Evolutionary conservation across 2,797 vertebrate species (phyloP).

Genomic region (Platyrinchus mystaceus): DNA sequence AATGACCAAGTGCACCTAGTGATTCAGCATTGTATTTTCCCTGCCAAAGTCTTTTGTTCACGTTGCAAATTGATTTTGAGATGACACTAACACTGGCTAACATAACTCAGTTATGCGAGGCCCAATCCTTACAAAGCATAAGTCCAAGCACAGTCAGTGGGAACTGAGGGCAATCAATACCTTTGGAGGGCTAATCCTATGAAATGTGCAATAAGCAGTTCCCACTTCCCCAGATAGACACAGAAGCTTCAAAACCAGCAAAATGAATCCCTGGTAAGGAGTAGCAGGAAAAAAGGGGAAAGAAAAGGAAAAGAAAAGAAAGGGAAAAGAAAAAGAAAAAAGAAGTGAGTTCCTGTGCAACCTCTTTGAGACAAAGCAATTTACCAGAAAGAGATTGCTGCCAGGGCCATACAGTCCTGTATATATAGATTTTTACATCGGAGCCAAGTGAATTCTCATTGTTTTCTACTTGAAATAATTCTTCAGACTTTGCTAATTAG

Average conservation of each 20-base stretch:
- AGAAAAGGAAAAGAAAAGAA: rapidly evolving
- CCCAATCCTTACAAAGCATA: neutral
- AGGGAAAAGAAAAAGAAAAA: neutral
- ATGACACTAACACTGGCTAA: neutral
- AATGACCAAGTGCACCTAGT: neutral
- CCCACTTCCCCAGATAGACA: neutral
- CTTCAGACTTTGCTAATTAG: conserved; percentile 73
- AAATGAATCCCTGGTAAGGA: neutral
- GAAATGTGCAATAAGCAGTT: neutral
- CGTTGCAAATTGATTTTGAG: conserved; percentile 28
- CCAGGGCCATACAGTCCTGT: neutral
- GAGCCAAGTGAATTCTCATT: conserved; percentile 67
- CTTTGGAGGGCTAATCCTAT: neutral
- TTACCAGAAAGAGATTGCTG: neutral
- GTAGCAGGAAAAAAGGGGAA: rapidly evolving
- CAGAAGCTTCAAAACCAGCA: conserved; percentile 1
- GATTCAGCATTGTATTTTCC: neutral
- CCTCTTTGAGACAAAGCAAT: neutral
- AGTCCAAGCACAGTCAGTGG: neutral
- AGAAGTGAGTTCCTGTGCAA: neutral
- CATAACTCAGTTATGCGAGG: conserved; percentile 1
- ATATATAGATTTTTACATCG: conserved; percentile 28
- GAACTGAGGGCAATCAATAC: conserved; percentile 8
- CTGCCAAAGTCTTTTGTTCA: conserved; percentile 37
- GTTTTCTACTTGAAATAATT: conserved; percentile 65